Evolutionary conservation across 2,888 invertebrate genomes (phyloP).

Genomic region (Agrypnus murinus): DNA sequence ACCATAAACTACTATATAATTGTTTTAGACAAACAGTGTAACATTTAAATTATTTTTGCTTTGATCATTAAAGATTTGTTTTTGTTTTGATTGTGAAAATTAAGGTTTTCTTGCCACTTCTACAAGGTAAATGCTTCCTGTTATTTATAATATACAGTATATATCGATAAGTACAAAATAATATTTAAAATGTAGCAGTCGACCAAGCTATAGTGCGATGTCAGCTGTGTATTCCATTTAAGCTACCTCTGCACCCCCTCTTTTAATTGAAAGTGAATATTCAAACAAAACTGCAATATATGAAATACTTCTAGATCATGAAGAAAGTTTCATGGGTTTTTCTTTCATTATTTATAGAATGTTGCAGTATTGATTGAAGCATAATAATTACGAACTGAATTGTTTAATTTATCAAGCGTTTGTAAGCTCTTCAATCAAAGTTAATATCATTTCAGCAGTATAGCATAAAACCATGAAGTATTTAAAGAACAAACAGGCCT

Average conservation of each 20-base stretch:
- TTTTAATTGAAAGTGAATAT: slow-evolving; percentile 41
- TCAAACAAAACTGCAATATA: slow-evolving; percentile 42
- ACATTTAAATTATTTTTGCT: neutral
- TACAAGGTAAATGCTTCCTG: slow-evolving; percentile 70
- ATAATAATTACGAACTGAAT: slow-evolving; percentile 52
- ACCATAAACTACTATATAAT: neutral
- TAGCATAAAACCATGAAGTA: slow-evolving; percentile 36
- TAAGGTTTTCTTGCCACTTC: slow-evolving; percentile 55
- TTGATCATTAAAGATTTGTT: neutral
- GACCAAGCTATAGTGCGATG: slow-evolving; percentile 64
- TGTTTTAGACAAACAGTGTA: neutral
- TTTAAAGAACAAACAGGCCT: slow-evolving; percentile 41
- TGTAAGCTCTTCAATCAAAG: slow-evolving; percentile 35
- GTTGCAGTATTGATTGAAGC: slow-evolving; percentile 55
- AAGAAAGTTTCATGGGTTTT: no score
- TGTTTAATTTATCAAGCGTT: slow-evolving; percentile 43
- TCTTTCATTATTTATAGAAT: no score
- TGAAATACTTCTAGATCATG: no score
- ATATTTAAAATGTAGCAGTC: slow-evolving; percentile 61
- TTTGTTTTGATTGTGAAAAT: slow-evolving; percentile 36
- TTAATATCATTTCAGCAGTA: slow-evolving; percentile 40
- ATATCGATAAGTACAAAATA: slow-evolving; percentile 70
- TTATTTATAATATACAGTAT: slow-evolving; percentile 68
- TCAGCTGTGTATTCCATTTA: slow-evolving; percentile 65
- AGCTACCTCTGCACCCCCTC: slow-evolving; percentile 63